Evolutionary conservation across 2,113 vertebrate genomes (phyloP).

Genomic region (Sinosuthora webbiana): DNA sequence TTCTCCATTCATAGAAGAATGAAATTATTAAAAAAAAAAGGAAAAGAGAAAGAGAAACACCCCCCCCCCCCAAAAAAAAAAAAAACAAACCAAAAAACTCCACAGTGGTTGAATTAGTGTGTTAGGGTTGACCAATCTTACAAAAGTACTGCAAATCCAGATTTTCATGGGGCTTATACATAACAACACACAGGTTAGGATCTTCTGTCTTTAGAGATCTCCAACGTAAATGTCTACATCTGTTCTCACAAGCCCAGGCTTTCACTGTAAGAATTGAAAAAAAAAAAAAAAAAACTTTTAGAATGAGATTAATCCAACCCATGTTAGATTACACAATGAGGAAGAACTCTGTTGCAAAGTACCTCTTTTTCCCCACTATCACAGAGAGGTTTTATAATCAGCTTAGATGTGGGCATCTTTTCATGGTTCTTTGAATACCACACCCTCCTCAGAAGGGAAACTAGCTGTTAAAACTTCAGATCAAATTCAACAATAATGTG

Average conservation of each 20-base stretch:
- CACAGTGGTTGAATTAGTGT: background rate
- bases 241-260: background rate
- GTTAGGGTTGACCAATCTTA: background rate
- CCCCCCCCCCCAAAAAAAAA: too few relatives aligned
- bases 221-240: background rate
- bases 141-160: background rate
- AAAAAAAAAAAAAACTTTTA: background rate
- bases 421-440: background rate
- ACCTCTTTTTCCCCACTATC: background rate
- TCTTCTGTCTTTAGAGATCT: background rate
- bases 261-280: background rate
- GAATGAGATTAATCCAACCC: background rate
- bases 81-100: too few relatives aligned
- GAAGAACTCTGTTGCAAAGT: background rate
- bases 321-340: background rate
- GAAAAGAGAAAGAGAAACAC: too few relatives aligned
- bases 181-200: background rate
- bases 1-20: background rate
- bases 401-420: background rate
- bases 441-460: background rate
- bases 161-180: background rate
- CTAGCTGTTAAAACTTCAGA: background rate
- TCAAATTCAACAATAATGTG: background rate
- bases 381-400: background rate
- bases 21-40: background rate